These are phyloP conservation scores for Pachyseris speciosa DNA, from an alignment of 64 coral and sea anemone genomes.

Conservation along the genomic window DNA sequence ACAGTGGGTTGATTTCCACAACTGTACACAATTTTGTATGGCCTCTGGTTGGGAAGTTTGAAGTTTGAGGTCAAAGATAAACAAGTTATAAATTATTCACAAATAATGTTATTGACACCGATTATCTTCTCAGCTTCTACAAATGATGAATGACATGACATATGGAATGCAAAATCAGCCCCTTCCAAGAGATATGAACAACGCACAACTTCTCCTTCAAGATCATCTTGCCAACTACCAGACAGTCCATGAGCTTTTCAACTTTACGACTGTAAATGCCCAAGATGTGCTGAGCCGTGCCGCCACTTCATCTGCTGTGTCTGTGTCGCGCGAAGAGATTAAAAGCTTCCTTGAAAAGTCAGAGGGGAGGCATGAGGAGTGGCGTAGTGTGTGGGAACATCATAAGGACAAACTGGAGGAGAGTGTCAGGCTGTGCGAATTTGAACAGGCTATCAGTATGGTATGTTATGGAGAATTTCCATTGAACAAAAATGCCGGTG, in stretches of 20 bases:
- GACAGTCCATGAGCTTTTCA: slow-evolving; percentile 82
- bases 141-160: slow-evolving; percentile 90
- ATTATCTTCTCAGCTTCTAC: slow-evolving; percentile 60
- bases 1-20: too few species aligned
- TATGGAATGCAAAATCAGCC: slow-evolving; percentile 61
- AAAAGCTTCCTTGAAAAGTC: slow-evolving; percentile 92
- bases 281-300: slow-evolving; percentile 86
- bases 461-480: slow-evolving; percentile 38
- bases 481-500: neutral
- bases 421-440: slow-evolving; percentile 93
- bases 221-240: slow-evolving; percentile 98
- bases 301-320: slow-evolving; percentile 64
- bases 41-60: too few species aligned
- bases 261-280: slow-evolving; percentile 78
- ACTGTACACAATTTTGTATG: too few species aligned
- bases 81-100: neutral
- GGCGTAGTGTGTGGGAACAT: slow-evolving; percentile 94
- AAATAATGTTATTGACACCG: neutral
- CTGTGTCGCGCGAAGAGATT: slow-evolving; percentile 95
- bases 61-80: too few species aligned
- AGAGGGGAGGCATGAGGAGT: slow-evolving; percentile 87
- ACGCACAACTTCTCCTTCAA: slow-evolving; percentile 93
- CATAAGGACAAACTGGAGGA: slow-evolving; percentile 93
- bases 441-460: slow-evolving; percentile 92
- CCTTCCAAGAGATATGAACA: slow-evolving; percentile 85